A percentile compares a stretch with the other conserved stretches of the same genome.
Conservation (phyloP, 2,888 invertebrate genomes). For the Eupithecia inturbata region DNA sequence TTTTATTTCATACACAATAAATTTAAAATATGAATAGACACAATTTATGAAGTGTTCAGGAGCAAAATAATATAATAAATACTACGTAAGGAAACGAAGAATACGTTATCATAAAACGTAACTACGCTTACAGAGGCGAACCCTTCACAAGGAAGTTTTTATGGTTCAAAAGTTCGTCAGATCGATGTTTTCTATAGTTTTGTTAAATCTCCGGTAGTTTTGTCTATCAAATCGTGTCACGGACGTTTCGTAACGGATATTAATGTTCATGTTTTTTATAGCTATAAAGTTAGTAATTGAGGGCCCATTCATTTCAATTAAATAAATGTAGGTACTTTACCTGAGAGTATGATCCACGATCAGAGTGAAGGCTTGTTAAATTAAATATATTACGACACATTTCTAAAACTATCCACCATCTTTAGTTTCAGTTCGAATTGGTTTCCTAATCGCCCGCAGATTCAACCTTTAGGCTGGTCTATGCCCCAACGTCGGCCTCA, state of each 20-base stretch:
- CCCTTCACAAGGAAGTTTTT: constrained; percentile 21
- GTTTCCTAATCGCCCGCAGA: too few relatives aligned
- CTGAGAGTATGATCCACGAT: neutral
- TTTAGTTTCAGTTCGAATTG: too few relatives aligned
- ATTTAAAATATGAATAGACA: constrained; percentile 6
- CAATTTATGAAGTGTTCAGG: constrained; percentile 21
- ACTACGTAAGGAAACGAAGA: neutral
- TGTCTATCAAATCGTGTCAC: constrained; percentile 4
- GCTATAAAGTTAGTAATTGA: neutral
- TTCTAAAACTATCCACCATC: too few relatives aligned
- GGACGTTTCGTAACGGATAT: neutral
- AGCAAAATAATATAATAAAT: constrained; percentile 30
- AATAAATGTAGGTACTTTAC: too few relatives aligned
- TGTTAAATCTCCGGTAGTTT: neutral
- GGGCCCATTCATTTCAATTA: too few relatives aligned
- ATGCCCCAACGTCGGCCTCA: too few relatives aligned
- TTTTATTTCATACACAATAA: neutral
- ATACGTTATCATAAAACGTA: constrained; percentile 17
- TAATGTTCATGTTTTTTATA: neutral
- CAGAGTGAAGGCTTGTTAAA: neutral
- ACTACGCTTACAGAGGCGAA: constrained; percentile 10
- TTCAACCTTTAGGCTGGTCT: too few relatives aligned
- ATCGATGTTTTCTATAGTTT: constrained; percentile 1
- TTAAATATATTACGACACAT: neutral
- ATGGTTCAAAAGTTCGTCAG: neutral